Percentiles rank a stretch among this genome's conserved stretches.
phyloP scores from a whole-genome alignment of 2,113 vertebrate genomes.

The Helogale parvula region DNA sequence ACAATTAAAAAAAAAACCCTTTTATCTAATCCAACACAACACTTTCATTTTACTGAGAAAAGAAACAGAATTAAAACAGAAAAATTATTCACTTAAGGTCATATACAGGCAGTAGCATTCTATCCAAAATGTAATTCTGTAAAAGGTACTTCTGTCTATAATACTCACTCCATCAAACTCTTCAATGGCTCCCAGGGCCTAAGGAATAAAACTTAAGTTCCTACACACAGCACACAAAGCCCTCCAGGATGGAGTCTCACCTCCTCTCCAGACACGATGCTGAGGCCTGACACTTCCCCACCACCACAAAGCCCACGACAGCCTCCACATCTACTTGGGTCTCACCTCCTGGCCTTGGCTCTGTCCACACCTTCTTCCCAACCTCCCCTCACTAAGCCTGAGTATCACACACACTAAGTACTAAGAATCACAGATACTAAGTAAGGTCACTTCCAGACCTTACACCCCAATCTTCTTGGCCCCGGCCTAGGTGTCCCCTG shows the following conservation, averaged over 20 bases:
- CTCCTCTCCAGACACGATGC: neutral
- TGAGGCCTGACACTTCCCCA: neutral
- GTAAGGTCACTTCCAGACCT: neutral
- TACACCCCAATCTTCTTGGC: neutral
- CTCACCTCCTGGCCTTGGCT: neutral
- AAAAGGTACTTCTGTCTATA: neutral
- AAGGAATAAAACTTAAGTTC: neutral
- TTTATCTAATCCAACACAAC: neutral
- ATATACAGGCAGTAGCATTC: neutral
- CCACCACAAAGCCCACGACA: rapidly evolving
- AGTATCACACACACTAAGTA: neutral
- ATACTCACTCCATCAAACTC: neutral
- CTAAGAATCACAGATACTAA: neutral
- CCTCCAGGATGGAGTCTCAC: neutral
- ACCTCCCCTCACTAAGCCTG: neutral
- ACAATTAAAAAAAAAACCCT: neutral
- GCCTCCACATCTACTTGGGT: neutral
- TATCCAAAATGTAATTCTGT: neutral
- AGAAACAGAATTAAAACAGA: neutral
- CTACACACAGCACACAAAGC: rapidly evolving
- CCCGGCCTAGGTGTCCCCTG: neutral
- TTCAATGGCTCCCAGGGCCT: neutral
- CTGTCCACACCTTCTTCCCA: neutral
- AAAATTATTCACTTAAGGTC: neutral
- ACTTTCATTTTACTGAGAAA: neutral